These are phyloP conservation scores for Gordius sp. DNA, from an alignment of 2,888 invertebrate genomes.

Conservation along the genomic window DNA sequence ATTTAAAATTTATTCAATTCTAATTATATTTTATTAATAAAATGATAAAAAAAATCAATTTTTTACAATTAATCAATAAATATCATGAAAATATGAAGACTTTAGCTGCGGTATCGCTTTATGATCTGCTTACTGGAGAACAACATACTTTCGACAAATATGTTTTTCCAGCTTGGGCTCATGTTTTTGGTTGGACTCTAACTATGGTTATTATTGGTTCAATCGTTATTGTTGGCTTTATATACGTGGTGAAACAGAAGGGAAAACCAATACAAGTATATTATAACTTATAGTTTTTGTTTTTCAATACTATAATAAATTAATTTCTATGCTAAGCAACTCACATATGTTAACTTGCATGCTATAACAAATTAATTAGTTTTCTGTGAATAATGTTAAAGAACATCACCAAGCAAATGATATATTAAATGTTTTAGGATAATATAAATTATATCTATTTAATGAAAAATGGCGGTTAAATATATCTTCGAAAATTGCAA, in stretches of 20 bases:
- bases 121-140: neutral
- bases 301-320: too few species aligned
- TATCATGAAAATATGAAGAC: neutral
- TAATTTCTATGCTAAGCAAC: too few species aligned
- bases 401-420: too few species aligned
- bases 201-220: neutral
- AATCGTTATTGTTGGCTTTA: neutral
- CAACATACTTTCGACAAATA: neutral
- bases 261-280: neutral
- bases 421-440: too few species aligned
- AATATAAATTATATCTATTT: too few species aligned
- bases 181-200: conserved; percentile 6
- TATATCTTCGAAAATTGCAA: too few species aligned
- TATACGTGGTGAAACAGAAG: neutral
- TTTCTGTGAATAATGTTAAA: too few species aligned
- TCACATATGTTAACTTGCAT: too few species aligned
- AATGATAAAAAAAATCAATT: neutral
- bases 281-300: too few species aligned
- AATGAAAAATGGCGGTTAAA: too few species aligned
- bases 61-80: neutral
- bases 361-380: too few species aligned
- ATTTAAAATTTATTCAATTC: neutral
- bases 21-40: neutral
- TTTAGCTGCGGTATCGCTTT: neutral
- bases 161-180: neutral